Evolutionary conservation across 2,888 invertebrate species (phyloP).

Genomic region (Drosophila nigritarsus): DNA sequence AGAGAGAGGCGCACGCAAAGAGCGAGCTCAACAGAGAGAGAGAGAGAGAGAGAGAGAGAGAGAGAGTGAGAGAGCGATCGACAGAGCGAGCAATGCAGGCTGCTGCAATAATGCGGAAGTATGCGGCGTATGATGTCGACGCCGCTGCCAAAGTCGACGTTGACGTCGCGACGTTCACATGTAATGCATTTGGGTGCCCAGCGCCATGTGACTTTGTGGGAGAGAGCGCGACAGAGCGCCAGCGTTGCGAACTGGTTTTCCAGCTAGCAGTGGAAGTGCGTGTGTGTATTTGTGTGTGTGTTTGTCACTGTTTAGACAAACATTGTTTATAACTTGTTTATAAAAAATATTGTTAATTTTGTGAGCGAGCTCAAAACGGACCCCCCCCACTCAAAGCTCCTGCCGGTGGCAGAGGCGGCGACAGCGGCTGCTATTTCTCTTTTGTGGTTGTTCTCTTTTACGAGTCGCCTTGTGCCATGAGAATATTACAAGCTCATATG

Average conservation of each 20-base stretch:
- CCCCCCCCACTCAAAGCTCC: slow-evolving; percentile 44
- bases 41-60: slow-evolving; percentile 32
- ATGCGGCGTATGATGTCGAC: slow-evolving; percentile 38
- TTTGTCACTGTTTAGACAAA: slow-evolving; percentile 78
- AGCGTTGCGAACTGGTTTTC: slow-evolving; percentile 55
- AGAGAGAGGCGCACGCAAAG: slow-evolving; percentile 20
- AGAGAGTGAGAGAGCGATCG: slow-evolving; percentile 13
- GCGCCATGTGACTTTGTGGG: slow-evolving; percentile 57
- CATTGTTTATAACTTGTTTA: slow-evolving; percentile 80
- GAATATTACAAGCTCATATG: slow-evolving; percentile 60
- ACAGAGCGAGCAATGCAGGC: slow-evolving; percentile 44
- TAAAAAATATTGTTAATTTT: slow-evolving; percentile 77
- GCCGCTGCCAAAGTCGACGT: slow-evolving; percentile 28
- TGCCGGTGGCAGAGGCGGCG: slow-evolving; percentile 30
- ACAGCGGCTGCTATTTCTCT: slow-evolving; percentile 29
- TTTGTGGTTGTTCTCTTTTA: slow-evolving; percentile 26
- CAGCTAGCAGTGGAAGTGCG: slow-evolving; percentile 52
- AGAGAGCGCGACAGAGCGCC: slow-evolving; percentile 58
- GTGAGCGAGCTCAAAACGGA: slow-evolving; percentile 48
- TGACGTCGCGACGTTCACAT: slow-evolving; percentile 51
- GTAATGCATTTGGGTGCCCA: slow-evolving; percentile 63
- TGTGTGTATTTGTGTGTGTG: slow-evolving; percentile 41
- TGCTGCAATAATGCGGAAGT: slow-evolving; percentile 73
- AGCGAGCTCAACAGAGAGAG: slow-evolving; percentile 13
- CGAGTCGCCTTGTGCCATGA: slow-evolving; percentile 49